Percentiles rank a stretch among this genome's conserved stretches.
Conservation (phyloP, 2,888 invertebrate genomes). For the Stenoptilia bipunctidactyla region DNA sequence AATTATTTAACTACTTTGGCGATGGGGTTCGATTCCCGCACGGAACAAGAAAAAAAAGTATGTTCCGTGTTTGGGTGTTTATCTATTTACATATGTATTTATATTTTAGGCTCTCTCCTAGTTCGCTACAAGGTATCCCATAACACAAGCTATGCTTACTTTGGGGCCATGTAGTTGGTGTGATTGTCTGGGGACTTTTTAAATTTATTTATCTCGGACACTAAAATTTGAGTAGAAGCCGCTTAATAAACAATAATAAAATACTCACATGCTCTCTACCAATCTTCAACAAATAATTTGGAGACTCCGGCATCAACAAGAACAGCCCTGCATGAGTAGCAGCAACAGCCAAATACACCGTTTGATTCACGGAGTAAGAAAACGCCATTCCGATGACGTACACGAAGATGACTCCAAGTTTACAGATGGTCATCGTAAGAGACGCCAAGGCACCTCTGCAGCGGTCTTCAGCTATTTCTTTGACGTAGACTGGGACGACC, state of each 20-base stretch:
- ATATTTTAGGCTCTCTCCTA: too few relatives aligned
- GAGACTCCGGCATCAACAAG: constrained; percentile 49
- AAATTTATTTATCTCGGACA: too few relatives aligned
- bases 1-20: too few relatives aligned
- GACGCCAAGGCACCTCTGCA: constrained; percentile 39
- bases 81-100: too few relatives aligned
- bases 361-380: constrained; percentile 32
- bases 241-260: neutral
- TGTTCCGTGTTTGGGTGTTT: too few relatives aligned
- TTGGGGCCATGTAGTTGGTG: too few relatives aligned
- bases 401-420: constrained; percentile 46
- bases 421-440: constrained; percentile 43
- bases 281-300: constrained; percentile 39
- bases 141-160: too few relatives aligned
- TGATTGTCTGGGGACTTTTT: too few relatives aligned
- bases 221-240: too few relatives aligned
- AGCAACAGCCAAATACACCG: constrained; percentile 31
- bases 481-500: constrained; percentile 40
- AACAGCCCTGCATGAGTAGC: constrained; percentile 29
- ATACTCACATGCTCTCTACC: constrained; percentile 36
- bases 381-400: constrained; percentile 35
- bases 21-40: too few relatives aligned
- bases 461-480: constrained; percentile 41
- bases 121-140: too few relatives aligned
- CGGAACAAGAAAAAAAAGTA: too few relatives aligned